Percentiles rank a stretch among this genome's conserved stretches.
Conservation (phyloP, 2,888 invertebrate species). For the Amblyjoppa proteus region DNA sequence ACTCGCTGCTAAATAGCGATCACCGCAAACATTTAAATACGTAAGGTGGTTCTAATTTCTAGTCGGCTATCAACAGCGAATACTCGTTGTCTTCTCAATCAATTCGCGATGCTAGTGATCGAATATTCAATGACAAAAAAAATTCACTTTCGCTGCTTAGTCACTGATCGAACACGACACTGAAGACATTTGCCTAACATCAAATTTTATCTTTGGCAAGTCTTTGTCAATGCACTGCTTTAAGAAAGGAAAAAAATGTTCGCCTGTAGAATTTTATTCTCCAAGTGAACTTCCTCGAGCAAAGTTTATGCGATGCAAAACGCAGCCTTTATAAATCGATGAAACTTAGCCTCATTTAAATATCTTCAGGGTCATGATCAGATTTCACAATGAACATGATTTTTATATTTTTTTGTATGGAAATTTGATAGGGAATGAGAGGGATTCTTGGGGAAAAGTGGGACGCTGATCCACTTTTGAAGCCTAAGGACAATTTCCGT, state of each 20-base stretch:
- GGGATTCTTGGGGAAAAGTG: background rate
- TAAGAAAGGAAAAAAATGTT: too few species aligned
- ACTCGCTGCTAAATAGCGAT: constrained; percentile 74
- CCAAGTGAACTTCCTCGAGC: too few species aligned
- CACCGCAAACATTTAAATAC: constrained; percentile 76
- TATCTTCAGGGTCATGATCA: background rate
- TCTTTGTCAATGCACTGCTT: too few species aligned
- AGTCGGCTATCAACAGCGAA: constrained; percentile 63
- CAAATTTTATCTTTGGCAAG: too few species aligned
- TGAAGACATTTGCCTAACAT: too few species aligned
- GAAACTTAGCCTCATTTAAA: too few species aligned
- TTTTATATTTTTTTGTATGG: background rate
- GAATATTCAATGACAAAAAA: background rate
- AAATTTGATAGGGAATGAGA: background rate
- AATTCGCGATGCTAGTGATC: background rate
- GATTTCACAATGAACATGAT: background rate
- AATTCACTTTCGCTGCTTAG: background rate
- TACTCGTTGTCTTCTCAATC: constrained; percentile 27
- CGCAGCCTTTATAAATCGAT: too few species aligned
- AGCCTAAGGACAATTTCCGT: constrained; percentile 56
- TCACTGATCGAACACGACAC: background rate
- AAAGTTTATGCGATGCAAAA: too few species aligned
- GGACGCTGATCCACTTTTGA: background rate
- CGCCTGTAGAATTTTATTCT: too few species aligned
- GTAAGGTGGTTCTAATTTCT: constrained; percentile 83